Base-by-base conservation (phyloP, 2,113 vertebrate genomes). In the Grammomys surdaster region DNA sequence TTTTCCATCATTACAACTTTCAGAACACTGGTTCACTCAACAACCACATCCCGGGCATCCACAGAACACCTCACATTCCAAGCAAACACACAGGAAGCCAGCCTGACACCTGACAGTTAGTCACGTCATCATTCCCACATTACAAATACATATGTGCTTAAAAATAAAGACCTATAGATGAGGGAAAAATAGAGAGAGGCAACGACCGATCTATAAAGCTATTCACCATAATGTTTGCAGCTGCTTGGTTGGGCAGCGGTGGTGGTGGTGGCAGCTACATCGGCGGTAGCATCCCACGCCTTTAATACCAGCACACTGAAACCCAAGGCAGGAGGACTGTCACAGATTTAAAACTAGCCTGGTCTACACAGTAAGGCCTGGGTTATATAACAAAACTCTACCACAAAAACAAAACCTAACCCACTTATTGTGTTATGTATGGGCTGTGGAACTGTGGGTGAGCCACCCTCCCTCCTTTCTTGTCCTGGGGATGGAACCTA, bases 31-130 rank as follows among this genome's bases (percentile, higher is more conserved):
- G 70, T n/a, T 93, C 85, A 93, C 48, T 85, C 75, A 88, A 86
- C 36, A 76, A 81, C 80, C 73, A 77, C 6, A 46, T 81, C 12
- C 16, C 9, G 84, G 54, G 43, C 36, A 48, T 17, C 24, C 28
- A 16, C 13, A 17, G 28, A 65, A 22, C 26, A 22, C 56, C 60
- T 28, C 72, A 54, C 43, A 63, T 33, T 93, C 58, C 46, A 8
- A 69, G 84, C n/a, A 91, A 86, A 88, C 43, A 88, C 5, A 28
- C 85, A 88, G 90, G 92, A 88, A 28, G 36, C 76, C 80, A 92
- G 36, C 73, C 67, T 43, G 22, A 40, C 36, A 63, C 36, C 78
- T 93, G 69, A 89, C n/a, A 87, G 75, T 90, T 46, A 88, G 33
- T 43, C 46, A 78, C n/a, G 88, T 63, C 43, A 73, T 85, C 58